Conservation (phyloP, 2,113 vertebrate genomes). For the Collichthys lucidus region DNA sequence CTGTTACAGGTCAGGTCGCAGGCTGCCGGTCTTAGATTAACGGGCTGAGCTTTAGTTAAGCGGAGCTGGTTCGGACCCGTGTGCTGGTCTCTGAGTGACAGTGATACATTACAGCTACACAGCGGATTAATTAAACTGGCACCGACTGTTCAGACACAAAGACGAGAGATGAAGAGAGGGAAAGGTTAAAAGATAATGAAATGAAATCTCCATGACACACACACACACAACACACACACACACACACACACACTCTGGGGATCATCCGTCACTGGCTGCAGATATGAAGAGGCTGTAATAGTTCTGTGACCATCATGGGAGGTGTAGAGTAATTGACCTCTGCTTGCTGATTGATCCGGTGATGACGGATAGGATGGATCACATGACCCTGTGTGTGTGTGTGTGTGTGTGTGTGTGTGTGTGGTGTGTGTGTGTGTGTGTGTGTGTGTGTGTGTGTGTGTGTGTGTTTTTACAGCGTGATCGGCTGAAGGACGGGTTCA, state of each 20-base stretch:
- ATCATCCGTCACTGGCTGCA: constrained; percentile 39
- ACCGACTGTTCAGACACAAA: constrained; percentile 13
- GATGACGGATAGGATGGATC: constrained; percentile 34
- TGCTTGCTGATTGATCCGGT: constrained; percentile 39
- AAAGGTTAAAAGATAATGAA: constrained; percentile 45
- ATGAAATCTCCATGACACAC: constrained; percentile 18
- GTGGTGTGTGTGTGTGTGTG: not conserved
- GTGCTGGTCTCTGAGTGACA: constrained; percentile 7
- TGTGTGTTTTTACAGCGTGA: not conserved
- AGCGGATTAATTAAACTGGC: constrained; percentile 38
- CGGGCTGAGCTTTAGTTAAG: not conserved
- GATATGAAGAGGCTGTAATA: constrained; percentile 36
- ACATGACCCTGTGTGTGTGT: constrained; percentile 1
- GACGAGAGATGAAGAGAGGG: not conserved
- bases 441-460: not conserved
- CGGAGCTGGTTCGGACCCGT: not conserved
- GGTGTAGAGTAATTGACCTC: constrained; percentile 53
- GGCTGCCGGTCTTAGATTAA: not conserved
- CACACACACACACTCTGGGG: constrained; percentile 16
- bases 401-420: not conserved
- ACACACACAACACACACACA: constrained; percentile 26
- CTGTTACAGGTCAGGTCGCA: not conserved
- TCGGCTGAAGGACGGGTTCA: constrained; percentile 18
- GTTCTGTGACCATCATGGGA: constrained; percentile 45
- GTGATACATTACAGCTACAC: constrained; percentile 28